Evolutionary conservation across 2,888 invertebrate genomes (phyloP), one percentile per base, ranked within the genome.

Genomic region (Ariolimax columbianus): DNA sequence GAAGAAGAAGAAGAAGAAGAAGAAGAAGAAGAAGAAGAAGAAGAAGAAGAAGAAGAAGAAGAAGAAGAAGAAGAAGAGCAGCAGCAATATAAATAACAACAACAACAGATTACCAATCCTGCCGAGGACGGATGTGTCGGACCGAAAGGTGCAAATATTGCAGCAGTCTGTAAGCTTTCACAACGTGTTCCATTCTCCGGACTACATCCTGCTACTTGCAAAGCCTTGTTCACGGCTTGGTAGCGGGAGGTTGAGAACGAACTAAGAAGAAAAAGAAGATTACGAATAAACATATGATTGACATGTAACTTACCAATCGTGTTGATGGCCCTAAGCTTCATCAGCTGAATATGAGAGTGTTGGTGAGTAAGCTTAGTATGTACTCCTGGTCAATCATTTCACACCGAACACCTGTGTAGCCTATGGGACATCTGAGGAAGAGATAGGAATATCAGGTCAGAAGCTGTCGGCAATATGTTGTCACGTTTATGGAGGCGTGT

Each of bases 361-460:
- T 86, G 55, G 89, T 88, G 17, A 91, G 85, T 47, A 90, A 84
- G 33, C 89, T 89, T 77, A 91, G 84, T 47, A 91, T 82, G 40
- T 89, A 91, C 55, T 90, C 90, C 79, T 90, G 88, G 83, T 91
- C 91, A 51, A 91, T 89, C 85, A 89, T 88, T 77, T 90, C 90
- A 87, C 91, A 91, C 51, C 91, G 84, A 9, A 89, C 86, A 82
- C 91, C 91, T 82, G 91, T 91, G 88, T 90, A 91, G 68, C 89
- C 89, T 17, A 90, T 90, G 59, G 89, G 89, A 85, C 91, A 91
- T 84, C 91, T 91, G 91, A 38, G 33, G 51, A 70, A 63, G n/a
- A 63, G 14, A 9, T 14, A 47, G 6, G 47, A 47, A 14, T 47
- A 47, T 47, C 6, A 47, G 47, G 47, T 47, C 6, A 47, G 47